These are phyloP conservation scores for Drosophila monieri DNA, from an alignment of 2,888 invertebrate species.

Conservation along the genomic window DNA sequence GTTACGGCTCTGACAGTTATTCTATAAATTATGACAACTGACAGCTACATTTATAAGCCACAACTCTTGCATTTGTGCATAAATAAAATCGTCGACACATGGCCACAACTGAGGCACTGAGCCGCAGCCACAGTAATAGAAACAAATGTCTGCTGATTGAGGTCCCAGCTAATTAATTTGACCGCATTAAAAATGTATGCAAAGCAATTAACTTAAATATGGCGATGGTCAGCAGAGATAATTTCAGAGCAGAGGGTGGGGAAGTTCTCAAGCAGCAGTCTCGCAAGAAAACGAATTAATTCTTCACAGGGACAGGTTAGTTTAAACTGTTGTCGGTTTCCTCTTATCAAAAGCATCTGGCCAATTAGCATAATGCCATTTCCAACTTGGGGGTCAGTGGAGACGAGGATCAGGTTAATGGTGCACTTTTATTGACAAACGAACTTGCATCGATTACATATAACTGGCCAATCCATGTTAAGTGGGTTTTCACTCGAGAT, in stretches of 20 bases:
- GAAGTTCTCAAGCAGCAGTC: slow-evolving; percentile 34
- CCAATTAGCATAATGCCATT: slow-evolving; percentile 33
- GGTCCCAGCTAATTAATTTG: slow-evolving; percentile 65
- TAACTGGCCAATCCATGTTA: slow-evolving; percentile 19
- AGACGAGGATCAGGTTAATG: neutral
- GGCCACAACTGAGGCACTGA: slow-evolving; percentile 15
- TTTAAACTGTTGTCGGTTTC: slow-evolving; percentile 33
- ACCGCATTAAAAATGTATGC: slow-evolving; percentile 68
- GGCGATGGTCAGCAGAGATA: slow-evolving; percentile 57
- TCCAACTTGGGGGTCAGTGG: neutral
- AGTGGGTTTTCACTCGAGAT: slow-evolving; percentile 1
- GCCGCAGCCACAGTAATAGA: slow-evolving; percentile 14
- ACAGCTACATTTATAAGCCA: slow-evolving; percentile 77
- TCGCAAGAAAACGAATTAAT: slow-evolving; percentile 46
- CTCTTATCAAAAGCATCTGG: slow-evolving; percentile 28
- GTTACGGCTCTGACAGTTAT: slow-evolving; percentile 76
- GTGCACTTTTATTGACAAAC: slow-evolving; percentile 15
- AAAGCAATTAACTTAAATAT: slow-evolving; percentile 69
- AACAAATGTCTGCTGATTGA: slow-evolving; percentile 37
- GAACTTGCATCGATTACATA: slow-evolving; percentile 31
- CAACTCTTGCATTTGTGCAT: slow-evolving; percentile 71
- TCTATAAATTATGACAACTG: slow-evolving; percentile 81
- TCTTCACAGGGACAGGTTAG: slow-evolving; percentile 31
- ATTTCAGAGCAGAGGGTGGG: slow-evolving; percentile 11
- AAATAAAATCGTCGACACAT: slow-evolving; percentile 65